These are phyloP conservation scores for Petrolisthes cinctipes DNA, from an alignment of 2,888 invertebrate species.

Conservation along the genomic window DNA sequence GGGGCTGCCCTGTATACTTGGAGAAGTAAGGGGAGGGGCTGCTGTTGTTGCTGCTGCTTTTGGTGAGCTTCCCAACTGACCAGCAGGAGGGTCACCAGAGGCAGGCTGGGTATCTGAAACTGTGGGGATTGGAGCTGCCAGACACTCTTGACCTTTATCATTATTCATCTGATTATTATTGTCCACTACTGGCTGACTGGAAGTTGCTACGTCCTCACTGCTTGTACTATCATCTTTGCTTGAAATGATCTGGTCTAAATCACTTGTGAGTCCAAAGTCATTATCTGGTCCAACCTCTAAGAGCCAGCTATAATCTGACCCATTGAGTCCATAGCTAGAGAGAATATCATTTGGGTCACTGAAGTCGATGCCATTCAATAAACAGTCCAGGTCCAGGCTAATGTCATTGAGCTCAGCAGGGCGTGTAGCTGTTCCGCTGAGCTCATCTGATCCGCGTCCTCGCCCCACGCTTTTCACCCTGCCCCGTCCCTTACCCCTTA, in stretches of 20 bases:
- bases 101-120: constrained; percentile 16
- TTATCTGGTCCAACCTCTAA: constrained; percentile 62
- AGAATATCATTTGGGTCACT: constrained; percentile 59
- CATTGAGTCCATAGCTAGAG: constrained; percentile 53
- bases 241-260: constrained; percentile 58
- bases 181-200: constrained; percentile 46
- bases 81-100: constrained; percentile 48
- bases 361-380: constrained; percentile 61
- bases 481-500: constrained; percentile 50
- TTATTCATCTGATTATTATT: constrained; percentile 40
- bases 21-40: constrained; percentile 40
- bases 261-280: constrained; percentile 56
- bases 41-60: constrained; percentile 39
- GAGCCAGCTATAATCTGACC: constrained; percentile 63
- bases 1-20: constrained; percentile 50
- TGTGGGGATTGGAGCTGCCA: constrained; percentile 43
- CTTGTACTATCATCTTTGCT: constrained; percentile 60
- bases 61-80: constrained; percentile 46
- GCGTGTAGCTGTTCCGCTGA: constrained; percentile 21
- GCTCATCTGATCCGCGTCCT: constrained; percentile 41
- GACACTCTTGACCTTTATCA: constrained; percentile 36
- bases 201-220: constrained; percentile 58
- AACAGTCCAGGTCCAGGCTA: constrained; percentile 52
- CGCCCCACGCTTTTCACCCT: constrained; percentile 46
- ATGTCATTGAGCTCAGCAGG: constrained; percentile 37